Percentiles rank a stretch among this genome's conserved stretches.
Conservation (phyloP, 2,888 invertebrate genomes). For the Agrotis puta region DNA sequence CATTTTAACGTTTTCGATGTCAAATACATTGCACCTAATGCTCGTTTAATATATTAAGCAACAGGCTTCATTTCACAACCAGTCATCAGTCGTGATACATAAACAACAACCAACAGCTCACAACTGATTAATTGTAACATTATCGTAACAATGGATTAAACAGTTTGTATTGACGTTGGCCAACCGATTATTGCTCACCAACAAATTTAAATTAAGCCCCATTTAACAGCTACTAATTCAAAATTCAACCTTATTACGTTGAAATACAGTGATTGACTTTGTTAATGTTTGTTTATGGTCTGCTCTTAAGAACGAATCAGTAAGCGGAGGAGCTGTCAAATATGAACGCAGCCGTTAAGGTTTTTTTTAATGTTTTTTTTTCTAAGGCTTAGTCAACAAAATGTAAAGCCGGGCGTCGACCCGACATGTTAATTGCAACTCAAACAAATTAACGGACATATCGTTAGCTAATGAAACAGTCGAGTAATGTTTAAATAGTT, state of each 20-base stretch:
- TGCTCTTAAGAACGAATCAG: constrained; percentile 67
- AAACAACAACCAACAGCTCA: constrained; percentile 67
- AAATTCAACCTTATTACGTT: constrained; percentile 68
- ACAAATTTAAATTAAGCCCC: constrained; percentile 66
- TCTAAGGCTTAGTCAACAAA: constrained; percentile 74
- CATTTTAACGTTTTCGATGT: constrained; percentile 18
- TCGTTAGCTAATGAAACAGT: constrained; percentile 83
- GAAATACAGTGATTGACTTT: constrained; percentile 60
- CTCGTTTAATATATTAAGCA: constrained; percentile 48
- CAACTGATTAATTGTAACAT: constrained; percentile 73
- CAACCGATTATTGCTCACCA: constrained; percentile 70
- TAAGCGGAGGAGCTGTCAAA: constrained; percentile 72
- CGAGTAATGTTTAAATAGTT: constrained; percentile 39
- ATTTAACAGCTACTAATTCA: constrained; percentile 41
- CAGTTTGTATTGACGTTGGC: constrained; percentile 71
- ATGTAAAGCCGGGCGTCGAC: constrained; percentile 78
- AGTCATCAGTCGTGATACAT: constrained; percentile 63
- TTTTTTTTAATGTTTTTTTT: constrained; percentile 68
- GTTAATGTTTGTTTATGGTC: constrained; percentile 59
- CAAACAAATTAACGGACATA: constrained; percentile 88
- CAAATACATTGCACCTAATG: constrained; percentile 17
- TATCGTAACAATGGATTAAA: constrained; percentile 72
- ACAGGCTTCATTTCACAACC: constrained; percentile 63
- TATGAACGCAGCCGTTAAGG: constrained; percentile 64
- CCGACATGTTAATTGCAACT: constrained; percentile 88